Base-by-base conservation (phyloP, 2,113 vertebrate genomes). In the Paramormyrops kingsleyae region DNA sequence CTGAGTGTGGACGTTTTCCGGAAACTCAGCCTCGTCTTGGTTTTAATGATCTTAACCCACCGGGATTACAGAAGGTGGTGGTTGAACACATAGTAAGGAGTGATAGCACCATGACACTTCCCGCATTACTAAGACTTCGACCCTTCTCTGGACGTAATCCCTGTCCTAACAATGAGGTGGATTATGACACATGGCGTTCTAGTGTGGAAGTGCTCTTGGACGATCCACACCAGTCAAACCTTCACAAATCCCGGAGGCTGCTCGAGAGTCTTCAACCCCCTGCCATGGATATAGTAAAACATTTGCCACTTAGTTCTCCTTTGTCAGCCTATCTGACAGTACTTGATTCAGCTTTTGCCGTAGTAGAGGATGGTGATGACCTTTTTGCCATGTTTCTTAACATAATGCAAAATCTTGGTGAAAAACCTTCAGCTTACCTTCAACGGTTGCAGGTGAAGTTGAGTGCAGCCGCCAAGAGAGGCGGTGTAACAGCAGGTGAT, bases 181-280 rank as follows among this genome's bases (percentile, higher is more conserved):
- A 88, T 88, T 88, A 88, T 88, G 87, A 88, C 8, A 88, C 87
- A 88, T 88, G 56, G 39, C 53, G 21, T 5, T 62, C 87, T 46
- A 62, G 10, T 44, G 56, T 35, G 35, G 53, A 88, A 15, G 2
- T 88, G 6, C 44, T 66, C 3, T 5, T 88, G 31, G 7, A 66
- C 4, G 56, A 88, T 42, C 5, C 87, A 15, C 13, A 46, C 9
- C 52, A 44, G 24, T 59, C 56, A n/a, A 21, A 88, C 24, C 35
- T 70, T 39, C 27, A 88, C 31, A 88, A 56, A 59, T 52, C 31
- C 4, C 49, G 35, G 4, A 27, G 27, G 31, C 21, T 56, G 4
- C 52, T 56, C 15, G 52, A 87, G 8, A 56, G 87, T 50, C 49
- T 87, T 35, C 5, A 17, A 49, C 10, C 87, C 2, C 56, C 87